These are phyloP conservation scores for Catharus minimus DNA, from an alignment of 2,113 vertebrate species.

Conservation along the genomic window DNA sequence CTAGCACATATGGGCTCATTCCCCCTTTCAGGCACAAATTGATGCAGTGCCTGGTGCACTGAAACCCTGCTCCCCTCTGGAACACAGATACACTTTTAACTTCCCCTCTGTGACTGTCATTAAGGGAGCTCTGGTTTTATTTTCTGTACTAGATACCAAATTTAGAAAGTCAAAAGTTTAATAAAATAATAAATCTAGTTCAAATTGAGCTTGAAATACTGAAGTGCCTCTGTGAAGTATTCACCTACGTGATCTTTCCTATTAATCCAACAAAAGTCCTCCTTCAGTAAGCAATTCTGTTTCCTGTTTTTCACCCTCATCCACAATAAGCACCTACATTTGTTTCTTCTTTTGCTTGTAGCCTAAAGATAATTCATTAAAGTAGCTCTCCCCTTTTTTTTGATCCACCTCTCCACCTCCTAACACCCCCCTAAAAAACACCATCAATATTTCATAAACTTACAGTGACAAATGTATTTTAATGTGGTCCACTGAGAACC, in stretches of 20 bases:
- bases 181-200: constrained; percentile 40
- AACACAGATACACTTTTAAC: not conserved
- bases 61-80: not conserved
- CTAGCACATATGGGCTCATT: rapidly evolving
- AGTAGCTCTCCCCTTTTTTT: constrained; percentile 66
- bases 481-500: constrained; percentile 86
- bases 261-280: constrained; percentile 18
- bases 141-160: constrained; percentile 1
- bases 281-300: constrained; percentile 54
- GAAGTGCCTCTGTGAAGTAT: not conserved
- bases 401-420: constrained; percentile 80
- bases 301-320: constrained; percentile 20
- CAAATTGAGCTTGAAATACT: constrained; percentile 4
- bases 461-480: constrained; percentile 96
- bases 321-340: constrained; percentile 54
- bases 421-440: constrained; percentile 77
- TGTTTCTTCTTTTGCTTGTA: constrained; percentile 67
- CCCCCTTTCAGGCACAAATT: not conserved
- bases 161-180: constrained; percentile 14
- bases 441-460: constrained; percentile 91
- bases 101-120: not conserved
- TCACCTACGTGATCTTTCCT: not conserved
- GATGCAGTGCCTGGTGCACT: not conserved
- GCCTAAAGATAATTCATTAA: constrained; percentile 83
- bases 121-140: not conserved